A percentile compares a stretch with the other conserved stretches of the same genome.
These are phyloP conservation scores for Muraenolepis orangiensis DNA, from an alignment of 2,797 vertebrate species.

Conservation along the genomic window DNA sequence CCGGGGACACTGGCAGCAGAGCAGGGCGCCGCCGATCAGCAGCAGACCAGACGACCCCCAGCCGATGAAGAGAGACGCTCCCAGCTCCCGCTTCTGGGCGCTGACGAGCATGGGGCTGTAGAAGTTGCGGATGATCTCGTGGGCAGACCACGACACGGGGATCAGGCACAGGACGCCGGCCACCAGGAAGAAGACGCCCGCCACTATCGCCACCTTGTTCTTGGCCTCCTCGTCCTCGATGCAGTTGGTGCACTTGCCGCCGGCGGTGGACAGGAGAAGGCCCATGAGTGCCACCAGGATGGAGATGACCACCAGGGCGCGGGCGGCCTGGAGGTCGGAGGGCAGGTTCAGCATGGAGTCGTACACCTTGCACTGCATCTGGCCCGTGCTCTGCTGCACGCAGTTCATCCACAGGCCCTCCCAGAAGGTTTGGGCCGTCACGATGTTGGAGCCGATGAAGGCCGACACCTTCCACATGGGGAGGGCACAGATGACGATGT, in stretches of 20 bases:
- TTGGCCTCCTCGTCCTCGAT: conserved; percentile 70
- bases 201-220: conserved; percentile 61
- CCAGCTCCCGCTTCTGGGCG: conserved; percentile 73
- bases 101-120: conserved; percentile 69
- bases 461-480: conserved; percentile 78
- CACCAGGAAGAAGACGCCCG: conserved; percentile 68
- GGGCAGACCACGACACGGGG: conserved; percentile 75
- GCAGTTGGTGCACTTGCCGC: conserved; percentile 80
- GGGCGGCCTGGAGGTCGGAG: conserved; percentile 67
- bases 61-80: conserved; percentile 75
- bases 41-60: conserved; percentile 78
- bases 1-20: conserved; percentile 79
- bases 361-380: conserved; percentile 76
- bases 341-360: conserved; percentile 75
- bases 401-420: conserved; percentile 80
- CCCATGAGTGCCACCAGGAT: conserved; percentile 69
- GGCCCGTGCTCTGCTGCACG: conserved; percentile 73
- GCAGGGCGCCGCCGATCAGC: conserved; percentile 79
- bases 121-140: conserved; percentile 72
- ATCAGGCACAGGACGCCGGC: conserved; percentile 69
- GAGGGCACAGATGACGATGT: conserved; percentile 66
- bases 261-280: conserved; percentile 63
- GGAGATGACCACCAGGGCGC: conserved; percentile 67
- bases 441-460: conserved; percentile 74
- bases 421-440: conserved; percentile 73